Base-by-base conservation (phyloP, 2,113 vertebrate genomes). In the Ceyx margarethae region DNA sequence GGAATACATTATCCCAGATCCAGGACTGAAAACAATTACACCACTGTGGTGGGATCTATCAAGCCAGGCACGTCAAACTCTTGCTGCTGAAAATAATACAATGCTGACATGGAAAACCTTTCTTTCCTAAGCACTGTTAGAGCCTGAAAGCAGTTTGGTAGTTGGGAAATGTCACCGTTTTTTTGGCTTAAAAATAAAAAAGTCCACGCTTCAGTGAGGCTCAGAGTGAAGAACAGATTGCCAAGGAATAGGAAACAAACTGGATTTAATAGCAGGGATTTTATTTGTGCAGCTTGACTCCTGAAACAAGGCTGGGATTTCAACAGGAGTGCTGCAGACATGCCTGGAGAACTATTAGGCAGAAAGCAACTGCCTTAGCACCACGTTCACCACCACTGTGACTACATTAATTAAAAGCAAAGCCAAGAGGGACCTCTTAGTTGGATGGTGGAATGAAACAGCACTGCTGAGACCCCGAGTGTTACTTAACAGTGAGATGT, bases 211-310 rank as follows among this genome's bases (percentile, higher is more conserved):
- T 71, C 53, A 21, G 40, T 40, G 17, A 61, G 42, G 75, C 75
- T 91, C 78, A 53, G 79, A 0, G 0, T n/a, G 43, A 74, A 68
- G 76, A 96, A 87, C 72, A 90, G 90, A 80, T 81, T 93, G 95
- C 81, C 85, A 95, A 89, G 81, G 65, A 82, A 80, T 5, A n/a
- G 89, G 65, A 87, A 95, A 87, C 75, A 95, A 94, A 95, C 74
- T 65, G 60, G 40, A 73, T 76, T 91, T 66, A 80, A 74, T 92
- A 87, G 87, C 43, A 33, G 65, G 35, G 53, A 85, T 48, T 85
- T 78, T 76, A 57, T 83, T 72, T 79, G 85, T 85, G 74, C 93
- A 85, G 78, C 69, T 84, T 77, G 84, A 85, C 66, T 88, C 80
- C 91, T 67, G 76, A 87, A 94, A 77, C 65, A 75, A 91, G 82